Conservation (phyloP, 2,797 vertebrate genomes). For the Meda fulgida region DNA sequence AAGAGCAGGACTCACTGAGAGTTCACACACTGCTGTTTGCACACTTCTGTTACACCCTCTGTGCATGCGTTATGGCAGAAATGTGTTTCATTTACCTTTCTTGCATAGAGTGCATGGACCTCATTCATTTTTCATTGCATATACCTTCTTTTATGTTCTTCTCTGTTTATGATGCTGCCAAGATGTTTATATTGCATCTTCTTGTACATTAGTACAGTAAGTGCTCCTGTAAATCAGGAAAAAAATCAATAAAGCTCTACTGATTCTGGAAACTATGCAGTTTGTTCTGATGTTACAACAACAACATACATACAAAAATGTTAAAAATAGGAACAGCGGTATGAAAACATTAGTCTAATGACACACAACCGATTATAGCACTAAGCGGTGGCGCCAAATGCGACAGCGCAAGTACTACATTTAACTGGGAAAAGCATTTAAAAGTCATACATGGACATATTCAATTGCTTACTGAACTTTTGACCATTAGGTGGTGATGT, state of each 20-base stretch:
- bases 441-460: background rate
- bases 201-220: background rate
- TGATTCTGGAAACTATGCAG: background rate
- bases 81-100: background rate
- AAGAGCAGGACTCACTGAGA: constrained; percentile 20
- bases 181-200: background rate
- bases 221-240: background rate
- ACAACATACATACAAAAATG: background rate
- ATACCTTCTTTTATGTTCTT: background rate
- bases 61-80: background rate
- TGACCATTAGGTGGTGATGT: background rate
- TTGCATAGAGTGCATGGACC: no score
- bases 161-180: background rate
- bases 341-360: background rate
- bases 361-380: background rate
- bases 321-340: background rate
- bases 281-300: background rate
- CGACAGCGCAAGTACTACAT: background rate
- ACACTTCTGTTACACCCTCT: background rate
- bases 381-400: background rate
- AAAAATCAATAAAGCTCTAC: background rate
- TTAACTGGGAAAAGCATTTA: background rate
- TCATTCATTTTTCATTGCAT: background rate
- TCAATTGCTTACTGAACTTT: background rate
- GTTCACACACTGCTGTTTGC: constrained; percentile 12